Evolutionary conservation across 2,888 invertebrate genomes (phyloP).

Genomic region (Leptinotarsa juncta): DNA sequence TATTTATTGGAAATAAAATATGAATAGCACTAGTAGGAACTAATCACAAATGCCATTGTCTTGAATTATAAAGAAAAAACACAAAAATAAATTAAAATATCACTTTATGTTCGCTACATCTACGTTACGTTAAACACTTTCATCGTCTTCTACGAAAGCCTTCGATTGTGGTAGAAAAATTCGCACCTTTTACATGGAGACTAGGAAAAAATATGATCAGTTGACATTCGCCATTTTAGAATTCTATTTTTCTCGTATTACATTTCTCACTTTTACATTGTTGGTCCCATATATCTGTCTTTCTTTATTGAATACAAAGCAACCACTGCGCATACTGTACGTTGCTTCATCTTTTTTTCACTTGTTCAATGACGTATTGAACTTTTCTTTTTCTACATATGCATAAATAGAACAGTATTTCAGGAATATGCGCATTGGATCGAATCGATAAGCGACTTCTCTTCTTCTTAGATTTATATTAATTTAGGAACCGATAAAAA

Average conservation of each 20-base stretch:
- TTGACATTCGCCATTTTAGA: conserved; percentile 57
- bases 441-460: conserved; percentile 22
- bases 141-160: conserved; percentile 41
- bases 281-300: conserved; percentile 35
- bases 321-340: conserved; percentile 43
- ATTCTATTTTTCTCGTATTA: conserved; percentile 38
- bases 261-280: conserved; percentile 37
- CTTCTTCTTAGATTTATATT: background rate
- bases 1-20: conserved; percentile 52
- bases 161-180: conserved; percentile 43
- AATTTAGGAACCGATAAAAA: too few species aligned
- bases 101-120: conserved; percentile 48
- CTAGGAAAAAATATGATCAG: conserved; percentile 56
- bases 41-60: conserved; percentile 51
- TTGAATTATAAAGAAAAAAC: conserved; percentile 48
- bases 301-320: conserved; percentile 41
- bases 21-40: conserved; percentile 46
- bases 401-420: conserved; percentile 29
- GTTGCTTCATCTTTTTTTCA: conserved; percentile 42
- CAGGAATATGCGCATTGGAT: conserved; percentile 31
- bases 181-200: conserved; percentile 51
- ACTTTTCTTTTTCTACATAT: conserved; percentile 42
- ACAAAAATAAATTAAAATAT: conserved; percentile 50
- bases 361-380: conserved; percentile 26
- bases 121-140: conserved; percentile 59